Conservation (phyloP, 2,888 invertebrate genomes). For the Eumerus sabulonum region DNA sequence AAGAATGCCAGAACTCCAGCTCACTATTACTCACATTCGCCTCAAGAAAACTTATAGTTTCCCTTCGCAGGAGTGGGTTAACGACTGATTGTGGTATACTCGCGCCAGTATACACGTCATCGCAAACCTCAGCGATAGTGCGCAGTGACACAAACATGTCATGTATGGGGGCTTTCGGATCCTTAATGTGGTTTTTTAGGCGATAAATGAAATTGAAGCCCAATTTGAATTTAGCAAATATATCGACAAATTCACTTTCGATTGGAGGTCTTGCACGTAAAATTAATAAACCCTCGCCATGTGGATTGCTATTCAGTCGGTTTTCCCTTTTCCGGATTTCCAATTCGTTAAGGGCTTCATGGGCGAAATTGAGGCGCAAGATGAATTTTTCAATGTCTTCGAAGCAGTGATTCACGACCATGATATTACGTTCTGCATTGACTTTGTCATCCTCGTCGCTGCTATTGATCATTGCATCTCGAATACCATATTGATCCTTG, state of each 20-base stretch:
- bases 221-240: slow-evolving; percentile 98
- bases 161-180: slow-evolving; percentile 97
- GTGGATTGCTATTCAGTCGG: slow-evolving; percentile 80
- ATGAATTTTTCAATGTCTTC: slow-evolving; percentile 99
- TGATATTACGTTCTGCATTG: slow-evolving; percentile 95
- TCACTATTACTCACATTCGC: slow-evolving; percentile 98
- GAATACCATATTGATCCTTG: slow-evolving; percentile 76
- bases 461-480: slow-evolving; percentile 76
- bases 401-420: slow-evolving; percentile 97
- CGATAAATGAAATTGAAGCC: slow-evolving; percentile 97
- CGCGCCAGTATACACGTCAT: slow-evolving; percentile 90
- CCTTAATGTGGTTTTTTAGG: slow-evolving; percentile 96
- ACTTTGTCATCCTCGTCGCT: slow-evolving; percentile 81
- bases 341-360: slow-evolving; percentile 94
- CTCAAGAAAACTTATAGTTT: slow-evolving; percentile 94
- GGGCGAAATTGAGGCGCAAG: slow-evolving; percentile 96
- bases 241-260: slow-evolving; percentile 97
- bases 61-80: slow-evolving; percentile 93
- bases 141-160: slow-evolving; percentile 98
- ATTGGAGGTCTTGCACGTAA: slow-evolving; percentile 97
- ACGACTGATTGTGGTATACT: slow-evolving; percentile 91
- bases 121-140: slow-evolving; percentile 96
- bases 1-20: slow-evolving; percentile 96
- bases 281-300: slow-evolving; percentile 94
- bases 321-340: slow-evolving; percentile 87